Evolutionary conservation across 2,113 vertebrate genomes (phyloP).

Genomic region (Perca schrenkii): DNA sequence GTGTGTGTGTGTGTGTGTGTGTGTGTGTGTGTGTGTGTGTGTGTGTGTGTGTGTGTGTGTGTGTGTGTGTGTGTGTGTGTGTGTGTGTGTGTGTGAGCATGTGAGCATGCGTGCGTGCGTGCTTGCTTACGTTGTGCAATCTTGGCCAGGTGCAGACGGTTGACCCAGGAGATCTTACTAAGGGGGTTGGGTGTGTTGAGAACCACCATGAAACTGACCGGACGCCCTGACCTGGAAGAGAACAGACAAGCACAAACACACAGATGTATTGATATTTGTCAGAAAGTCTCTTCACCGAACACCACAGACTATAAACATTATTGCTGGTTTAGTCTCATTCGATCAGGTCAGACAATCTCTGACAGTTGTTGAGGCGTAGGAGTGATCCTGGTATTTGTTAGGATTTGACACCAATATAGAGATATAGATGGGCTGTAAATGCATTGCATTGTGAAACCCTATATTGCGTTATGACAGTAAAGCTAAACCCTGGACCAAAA

Average conservation of each 20-base stretch:
- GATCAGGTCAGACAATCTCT: background rate
- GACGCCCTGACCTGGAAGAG: slow-evolving; percentile 90
- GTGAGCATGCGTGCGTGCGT: slow-evolving; percentile 55
- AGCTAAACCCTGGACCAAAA: background rate
- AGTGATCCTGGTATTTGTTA: background rate
- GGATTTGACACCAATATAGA: background rate
- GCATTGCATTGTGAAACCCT: background rate
- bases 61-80: background rate
- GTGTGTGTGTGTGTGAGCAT: slow-evolving; percentile 19
- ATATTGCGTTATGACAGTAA: background rate
- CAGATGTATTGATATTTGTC: background rate
- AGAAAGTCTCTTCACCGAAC: background rate
- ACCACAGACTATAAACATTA: background rate
- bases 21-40: background rate
- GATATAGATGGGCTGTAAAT: background rate
- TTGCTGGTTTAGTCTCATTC: background rate
- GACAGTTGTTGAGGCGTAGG: background rate
- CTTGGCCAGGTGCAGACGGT: slow-evolving; percentile 94
- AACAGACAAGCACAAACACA: slow-evolving; percentile 39
- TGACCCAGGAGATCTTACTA: slow-evolving; percentile 98
- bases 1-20: background rate
- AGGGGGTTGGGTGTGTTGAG: slow-evolving; percentile 96
- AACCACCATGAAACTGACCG: slow-evolving; percentile 96
- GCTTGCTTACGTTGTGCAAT: slow-evolving; percentile 90
- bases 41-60: background rate